Base-by-base conservation (phyloP, 2,113 vertebrate genomes). In the Mesembrinibis cayennensis region DNA sequence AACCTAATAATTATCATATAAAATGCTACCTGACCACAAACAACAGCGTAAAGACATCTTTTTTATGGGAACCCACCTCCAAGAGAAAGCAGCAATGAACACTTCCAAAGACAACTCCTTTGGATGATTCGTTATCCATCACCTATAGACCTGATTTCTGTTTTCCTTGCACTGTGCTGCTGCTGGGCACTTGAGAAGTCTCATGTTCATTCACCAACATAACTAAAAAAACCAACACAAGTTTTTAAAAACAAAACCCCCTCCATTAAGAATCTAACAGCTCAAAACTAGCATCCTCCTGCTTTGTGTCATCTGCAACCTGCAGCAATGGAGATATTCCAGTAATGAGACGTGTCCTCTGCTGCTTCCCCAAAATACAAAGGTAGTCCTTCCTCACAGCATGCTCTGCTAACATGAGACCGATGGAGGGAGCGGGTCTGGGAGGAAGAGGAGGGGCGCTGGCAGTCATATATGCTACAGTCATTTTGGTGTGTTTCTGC, bases 111-210 rank as follows among this genome's bases (percentile, higher is more conserved):
- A 40, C 15, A 40, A 3, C 16, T 32, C 66, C 61, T 59, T 4
- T 8, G 65, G 45, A 4, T 25, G 32, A 12, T 30, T 12, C 29
- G 23, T 26, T 4, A 20, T 7, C 38, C 50, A 2, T 14, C 50
- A 20, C 47, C 62, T 8, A 0, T 0, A 3, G 29, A 53, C 38
- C 9, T 3, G 1, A 3, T 6, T 6, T 10, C 78, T 17, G 16
- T 8, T 7, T 13, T 20, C 23, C 66, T 3, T 5, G 16, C 25
- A 0, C 44, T 3, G 22, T 4, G 69, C 42, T 32, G 42, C 49
- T 27, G 19, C 7, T 2, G 32, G 42, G 38, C 21, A 1, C 42
- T 7, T 2, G 7, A 12, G 62, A 13, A 72, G 4, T 4, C 36
- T 8, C 18, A 0, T 0, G 3, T 10, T 34, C 38, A 6, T 6